Evolutionary conservation across 2,888 invertebrate genomes (phyloP).

Genomic region (Anthrax anthrax): DNA sequence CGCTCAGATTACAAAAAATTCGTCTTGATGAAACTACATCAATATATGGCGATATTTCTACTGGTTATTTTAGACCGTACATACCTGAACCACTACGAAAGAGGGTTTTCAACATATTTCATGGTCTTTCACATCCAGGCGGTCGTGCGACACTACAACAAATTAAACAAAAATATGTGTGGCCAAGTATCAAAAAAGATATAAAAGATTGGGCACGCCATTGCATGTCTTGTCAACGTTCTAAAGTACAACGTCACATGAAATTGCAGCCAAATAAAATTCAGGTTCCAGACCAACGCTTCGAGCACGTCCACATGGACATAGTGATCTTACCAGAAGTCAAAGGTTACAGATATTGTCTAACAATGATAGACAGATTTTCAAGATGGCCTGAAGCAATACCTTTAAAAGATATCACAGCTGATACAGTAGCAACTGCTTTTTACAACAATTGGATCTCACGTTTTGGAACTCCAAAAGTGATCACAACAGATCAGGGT

Average conservation of each 20-base stretch:
- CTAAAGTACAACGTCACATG: constrained; percentile 5
- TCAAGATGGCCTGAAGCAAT: constrained; percentile 7
- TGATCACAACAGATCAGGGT: constrained; percentile 5
- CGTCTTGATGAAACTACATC: neutral
- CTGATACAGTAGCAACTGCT: constrained; percentile 12
- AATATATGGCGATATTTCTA: constrained; percentile 1
- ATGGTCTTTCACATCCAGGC: constrained; percentile 1
- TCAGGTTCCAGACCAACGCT: constrained; percentile 3
- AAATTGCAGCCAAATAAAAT: neutral
- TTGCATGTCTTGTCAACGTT: constrained; percentile 3
- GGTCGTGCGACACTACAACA: neutral
- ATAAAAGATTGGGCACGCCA: neutral
- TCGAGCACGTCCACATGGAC: constrained; percentile 7
- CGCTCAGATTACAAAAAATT: neutral
- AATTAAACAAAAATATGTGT: neutral
- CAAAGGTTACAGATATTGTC: constrained; percentile 2
- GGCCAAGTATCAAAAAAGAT: constrained; percentile 1
- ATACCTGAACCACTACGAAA: neutral
- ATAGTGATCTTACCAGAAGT: constrained; percentile 3
- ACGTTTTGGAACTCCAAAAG: constrained; percentile 4
- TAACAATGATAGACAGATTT: constrained; percentile 1
- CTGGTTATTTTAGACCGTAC: constrained; percentile 1
- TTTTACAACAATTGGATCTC: constrained; percentile 3
- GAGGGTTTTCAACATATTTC: neutral
- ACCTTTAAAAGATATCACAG: constrained; percentile 3